Base-by-base conservation (phyloP, 2,113 vertebrate genomes). In the Benitochromis conjunctus region DNA sequence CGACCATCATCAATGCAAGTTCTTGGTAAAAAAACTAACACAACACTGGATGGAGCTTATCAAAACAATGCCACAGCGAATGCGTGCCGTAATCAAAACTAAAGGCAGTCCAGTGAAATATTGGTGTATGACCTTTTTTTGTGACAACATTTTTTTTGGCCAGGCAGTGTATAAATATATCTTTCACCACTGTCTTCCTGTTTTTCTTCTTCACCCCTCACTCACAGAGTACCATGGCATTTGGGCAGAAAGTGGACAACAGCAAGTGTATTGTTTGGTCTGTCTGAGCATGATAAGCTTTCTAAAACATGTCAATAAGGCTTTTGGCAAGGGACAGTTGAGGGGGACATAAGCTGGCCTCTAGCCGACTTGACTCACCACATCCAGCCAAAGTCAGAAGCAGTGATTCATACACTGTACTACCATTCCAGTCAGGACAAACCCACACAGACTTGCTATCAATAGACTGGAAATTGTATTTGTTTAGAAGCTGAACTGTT, bases 221-320 rank as follows among this genome's bases (percentile, higher is more conserved):
- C 66, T 86, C 3, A 2, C 13, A 12, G 54, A 82, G 43, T 7
- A 18, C 79, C 21, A 51, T 84, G 81, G 77, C 54, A 54, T 91
- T 86, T 88, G 26, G 55, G 76, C 31, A 56, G 38, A 86, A 62
- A 84, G 76, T 5, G 3, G 60, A 80, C 43, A 57, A 84, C 26
- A 57, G 60, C 80, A 2, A 48, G 57, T n/a, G 8, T 58, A 69
- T 71, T 82, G 89, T 86, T 80, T 55, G 54, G 84, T 79, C 91
- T 93, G 91, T 80, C 56, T 74, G 84, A 82, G 62, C 48, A 79
- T 7, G 88, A 94, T 92, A 88, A 93, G 83, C 78, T 85, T 81
- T 80, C 43, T 81, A 36, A 88, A 90, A 79, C 85, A 79, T 87
- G 86, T 90, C 79, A 90, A 78, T 81, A 74, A 58, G 62, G 46